Base-by-base conservation (phyloP, 2,113 vertebrate species). In the Loxodonta africana region DNA sequence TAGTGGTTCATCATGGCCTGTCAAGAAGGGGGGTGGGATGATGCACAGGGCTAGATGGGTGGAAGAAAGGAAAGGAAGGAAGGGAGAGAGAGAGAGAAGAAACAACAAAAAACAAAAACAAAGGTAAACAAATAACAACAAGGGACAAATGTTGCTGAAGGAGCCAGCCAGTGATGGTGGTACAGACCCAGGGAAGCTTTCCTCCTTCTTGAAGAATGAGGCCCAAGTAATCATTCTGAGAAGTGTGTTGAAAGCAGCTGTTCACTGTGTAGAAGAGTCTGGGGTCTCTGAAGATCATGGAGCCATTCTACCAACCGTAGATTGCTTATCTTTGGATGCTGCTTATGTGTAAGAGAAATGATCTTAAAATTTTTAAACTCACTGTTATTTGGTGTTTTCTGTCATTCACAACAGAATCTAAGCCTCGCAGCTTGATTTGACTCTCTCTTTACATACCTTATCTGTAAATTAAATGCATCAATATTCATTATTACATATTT, bases 401-500 rank as follows among this genome's bases (percentile, higher is more conserved):
- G 65, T 93, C 53, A 91, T 23, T 87, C 20, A 46, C 26, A 46
- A 73, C 17, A 81, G 10, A 83, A 71, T 82, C 14, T 93, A 90
- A 63, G 8, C n/a, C n/a, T 30, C 41, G 78, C n/a, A 60, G 41
- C 53, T 90, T 89, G 25, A 41, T 89, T 95, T 73, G 10, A 37
- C 25, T 53, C 46, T 91, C 25, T 53, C 46, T 91, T 53, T 88
- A 84, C 7, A 77, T 76, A 4, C 21, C 30, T 60, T 15, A 62
- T 63, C 51, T 37, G 7, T 20, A 48, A 86, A 90, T 91, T 80
- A 95, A 91, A 62, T 37, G 28, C 33, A 51, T 92, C 69, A 82
- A 51, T 67, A 73, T 7, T 8, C 67, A 78, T 57, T 57, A 57
- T 57, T 57, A 15, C 15, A 57, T 57, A 82, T 21, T 77, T 88